Conservation (phyloP, 2,113 vertebrate species). For the Hepsetus odoe region DNA sequence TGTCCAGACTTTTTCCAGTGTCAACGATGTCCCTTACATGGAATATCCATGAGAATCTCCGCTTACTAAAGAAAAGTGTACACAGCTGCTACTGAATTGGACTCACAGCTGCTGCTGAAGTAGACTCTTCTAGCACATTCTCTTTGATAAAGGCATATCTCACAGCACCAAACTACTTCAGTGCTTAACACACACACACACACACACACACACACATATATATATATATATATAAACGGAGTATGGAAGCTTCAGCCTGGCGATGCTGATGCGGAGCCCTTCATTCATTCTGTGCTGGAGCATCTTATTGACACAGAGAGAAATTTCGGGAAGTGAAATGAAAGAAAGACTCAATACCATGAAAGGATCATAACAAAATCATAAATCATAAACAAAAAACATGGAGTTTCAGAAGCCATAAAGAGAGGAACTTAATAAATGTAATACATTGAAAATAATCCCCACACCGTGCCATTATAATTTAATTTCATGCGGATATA, state of each 20-base stretch:
- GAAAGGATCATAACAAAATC: neutral
- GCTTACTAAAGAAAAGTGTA: neutral
- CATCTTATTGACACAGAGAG: neutral
- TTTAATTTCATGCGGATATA: neutral
- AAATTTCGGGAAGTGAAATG: neutral
- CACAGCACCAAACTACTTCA: no score
- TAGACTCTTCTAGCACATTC: neutral
- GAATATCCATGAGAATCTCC: neutral
- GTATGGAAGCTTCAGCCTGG: neutral
- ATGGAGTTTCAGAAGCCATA: neutral
- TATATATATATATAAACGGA: neutral
- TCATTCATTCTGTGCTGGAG: neutral
- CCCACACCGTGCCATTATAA: neutral
- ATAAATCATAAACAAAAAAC: neutral
- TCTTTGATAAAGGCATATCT: slow-evolving; percentile 6
- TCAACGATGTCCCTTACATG: neutral
- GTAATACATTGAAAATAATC: neutral
- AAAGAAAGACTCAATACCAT: neutral
- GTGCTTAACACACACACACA: neutral
- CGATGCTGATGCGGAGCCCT: neutral
- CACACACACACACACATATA: no score
- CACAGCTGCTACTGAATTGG: no score
- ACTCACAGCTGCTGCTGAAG: slow-evolving; percentile 8
- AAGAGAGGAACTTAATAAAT: neutral
- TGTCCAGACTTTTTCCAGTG: neutral